A percentile compares a stretch with the other conserved stretches of the same genome.
phyloP scores from a whole-genome alignment of 2,888 invertebrate species.

The Papilio elwesi region DNA sequence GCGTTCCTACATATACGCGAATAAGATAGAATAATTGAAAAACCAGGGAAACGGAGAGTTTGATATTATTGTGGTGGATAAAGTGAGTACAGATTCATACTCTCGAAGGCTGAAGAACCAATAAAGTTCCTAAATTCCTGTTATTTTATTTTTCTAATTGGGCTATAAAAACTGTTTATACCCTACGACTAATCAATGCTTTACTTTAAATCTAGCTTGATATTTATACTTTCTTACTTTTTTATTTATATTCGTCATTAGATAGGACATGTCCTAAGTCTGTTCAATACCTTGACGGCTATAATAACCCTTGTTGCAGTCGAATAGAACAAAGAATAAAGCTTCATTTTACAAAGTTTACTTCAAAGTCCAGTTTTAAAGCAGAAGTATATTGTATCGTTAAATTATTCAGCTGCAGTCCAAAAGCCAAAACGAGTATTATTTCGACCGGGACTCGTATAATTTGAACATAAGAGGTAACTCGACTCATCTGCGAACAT shows the following conservation, averaged over 20 bases:
- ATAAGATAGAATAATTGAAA: too few species aligned
- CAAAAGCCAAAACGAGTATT: constrained; percentile 46
- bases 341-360: neutral
- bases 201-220: neutral
- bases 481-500: constrained; percentile 45
- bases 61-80: too few species aligned
- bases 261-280: neutral
- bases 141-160: too few species aligned
- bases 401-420: constrained; percentile 29
- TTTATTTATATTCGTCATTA: neutral
- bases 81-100: too few species aligned
- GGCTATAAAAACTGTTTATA: neutral
- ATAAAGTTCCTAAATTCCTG: too few species aligned
- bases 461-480: constrained; percentile 55
- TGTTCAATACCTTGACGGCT: neutral
- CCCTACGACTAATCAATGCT: neutral
- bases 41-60: too few species aligned
- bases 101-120: too few species aligned
- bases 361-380: neutral
- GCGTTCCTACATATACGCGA: too few species aligned
- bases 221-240: neutral
- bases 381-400: neutral
- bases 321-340: neutral
- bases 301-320: neutral
- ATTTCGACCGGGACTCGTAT: constrained; percentile 59